A percentile compares a stretch with the other conserved stretches of the same genome.
Evolutionary conservation across 2,797 vertebrate species (phyloP).

Genomic region (Brachymystax lenok): DNA sequence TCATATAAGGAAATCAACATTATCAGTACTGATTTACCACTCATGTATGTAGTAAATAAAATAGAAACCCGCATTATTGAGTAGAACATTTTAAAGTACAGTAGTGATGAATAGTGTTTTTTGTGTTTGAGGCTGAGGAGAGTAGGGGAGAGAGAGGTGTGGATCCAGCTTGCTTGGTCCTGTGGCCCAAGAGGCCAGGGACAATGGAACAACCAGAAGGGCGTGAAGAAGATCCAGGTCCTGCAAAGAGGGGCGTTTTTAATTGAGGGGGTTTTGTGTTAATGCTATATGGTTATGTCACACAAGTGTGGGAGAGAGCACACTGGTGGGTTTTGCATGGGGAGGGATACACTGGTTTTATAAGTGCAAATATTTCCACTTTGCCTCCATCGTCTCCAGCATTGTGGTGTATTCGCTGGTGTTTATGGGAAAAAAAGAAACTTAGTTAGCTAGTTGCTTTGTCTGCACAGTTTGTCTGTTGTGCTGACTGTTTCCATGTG

Average conservation of each 20-base stretch:
- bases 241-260: background rate
- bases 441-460: slow-evolving; percentile 17
- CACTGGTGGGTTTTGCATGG: background rate
- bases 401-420: slow-evolving; percentile 53
- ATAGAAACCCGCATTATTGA: too few species aligned
- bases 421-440: slow-evolving; percentile 64
- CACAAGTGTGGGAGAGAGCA: background rate
- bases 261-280: background rate
- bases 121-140: background rate
- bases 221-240: background rate
- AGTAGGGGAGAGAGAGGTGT: background rate
- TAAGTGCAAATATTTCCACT: slow-evolving; percentile 44
- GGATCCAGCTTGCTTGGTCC: background rate
- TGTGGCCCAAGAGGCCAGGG: background rate
- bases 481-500: slow-evolving; percentile 52
- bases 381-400: slow-evolving; percentile 30
- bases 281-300: background rate
- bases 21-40: too few species aligned
- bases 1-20: too few species aligned
- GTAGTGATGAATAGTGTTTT: too few species aligned
- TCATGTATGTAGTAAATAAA: too few species aligned
- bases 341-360: slow-evolving; percentile 18
- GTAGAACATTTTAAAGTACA: too few species aligned
- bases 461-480: slow-evolving; percentile 33
- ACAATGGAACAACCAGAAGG: background rate